A percentile compares a stretch with the other conserved stretches of the same genome.
Evolutionary conservation across 2,113 vertebrate genomes (phyloP).

Genomic region (Pollachius pollachius): DNA sequence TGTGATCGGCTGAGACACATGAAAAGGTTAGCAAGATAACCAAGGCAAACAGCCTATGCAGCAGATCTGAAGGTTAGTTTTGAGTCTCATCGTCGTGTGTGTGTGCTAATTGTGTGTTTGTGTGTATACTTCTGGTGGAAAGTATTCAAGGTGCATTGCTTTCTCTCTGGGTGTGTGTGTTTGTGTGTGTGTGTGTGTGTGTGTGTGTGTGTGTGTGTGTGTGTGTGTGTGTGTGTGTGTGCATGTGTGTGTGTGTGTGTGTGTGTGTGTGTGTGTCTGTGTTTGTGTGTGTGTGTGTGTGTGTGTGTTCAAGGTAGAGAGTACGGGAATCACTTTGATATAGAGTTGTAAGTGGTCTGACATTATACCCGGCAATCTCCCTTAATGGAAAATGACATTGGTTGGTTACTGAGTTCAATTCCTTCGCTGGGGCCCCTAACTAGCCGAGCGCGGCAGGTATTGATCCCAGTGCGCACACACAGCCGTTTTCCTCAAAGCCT

Average conservation of each 20-base stretch:
- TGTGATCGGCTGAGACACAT: not conserved
- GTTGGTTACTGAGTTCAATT: not conserved
- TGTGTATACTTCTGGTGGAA: too few species aligned
- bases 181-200: slow-evolving; percentile 3
- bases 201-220: not conserved
- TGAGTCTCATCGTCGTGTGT: not conserved
- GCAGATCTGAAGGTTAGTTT: not conserved
- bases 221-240: slow-evolving; percentile 1
- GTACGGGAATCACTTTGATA: not conserved
- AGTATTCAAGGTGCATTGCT: too few species aligned
- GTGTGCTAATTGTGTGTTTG: not conserved
- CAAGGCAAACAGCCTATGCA: not conserved
- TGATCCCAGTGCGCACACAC: not conserved
- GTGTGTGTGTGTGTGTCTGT: too few species aligned
- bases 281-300: not conserved
- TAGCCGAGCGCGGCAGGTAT: not conserved
- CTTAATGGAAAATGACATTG: not conserved
- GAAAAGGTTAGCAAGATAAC: not conserved
- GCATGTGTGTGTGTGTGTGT: not conserved
- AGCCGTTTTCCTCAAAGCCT: not conserved
- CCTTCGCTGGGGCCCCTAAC: not conserved
- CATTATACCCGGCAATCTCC: not conserved
- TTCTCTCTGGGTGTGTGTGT: not conserved
- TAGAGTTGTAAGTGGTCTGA: not conserved
- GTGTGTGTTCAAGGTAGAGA: not conserved